A percentile compares a stretch with the other conserved stretches of the same genome.
phyloP scores from a whole-genome alignment of 2,797 vertebrate species.

The Phyllotis vaccarum region DNA sequence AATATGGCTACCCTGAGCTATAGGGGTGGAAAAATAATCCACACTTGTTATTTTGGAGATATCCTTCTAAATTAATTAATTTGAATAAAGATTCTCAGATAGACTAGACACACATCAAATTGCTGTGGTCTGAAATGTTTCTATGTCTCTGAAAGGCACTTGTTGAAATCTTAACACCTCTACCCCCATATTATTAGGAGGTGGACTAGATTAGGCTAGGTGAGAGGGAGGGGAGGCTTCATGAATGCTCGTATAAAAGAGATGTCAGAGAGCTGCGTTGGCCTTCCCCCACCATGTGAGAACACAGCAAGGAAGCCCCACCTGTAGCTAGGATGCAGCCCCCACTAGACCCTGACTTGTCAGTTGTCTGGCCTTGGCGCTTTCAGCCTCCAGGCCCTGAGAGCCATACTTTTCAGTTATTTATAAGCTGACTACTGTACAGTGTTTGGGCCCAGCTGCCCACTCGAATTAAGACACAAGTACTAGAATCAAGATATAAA shows the following conservation, averaged over 20 bases:
- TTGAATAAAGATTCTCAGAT: not conserved
- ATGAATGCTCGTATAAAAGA: not conserved
- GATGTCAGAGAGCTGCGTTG: not conserved
- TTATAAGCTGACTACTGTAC: not conserved
- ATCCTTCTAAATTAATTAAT: slow-evolving; percentile 26
- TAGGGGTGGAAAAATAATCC: not conserved
- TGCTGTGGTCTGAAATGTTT: not conserved
- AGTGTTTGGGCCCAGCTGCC: not conserved
- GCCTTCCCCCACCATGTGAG: too few species aligned
- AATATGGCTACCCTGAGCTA: not conserved
- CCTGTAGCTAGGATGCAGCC: not conserved
- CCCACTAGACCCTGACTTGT: not conserved
- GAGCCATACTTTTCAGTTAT: not conserved
- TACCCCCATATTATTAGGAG: not conserved
- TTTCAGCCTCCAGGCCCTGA: not conserved
- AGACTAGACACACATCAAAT: not conserved
- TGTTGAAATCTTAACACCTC: not conserved
- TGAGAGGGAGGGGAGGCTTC: not conserved
- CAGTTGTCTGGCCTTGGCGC: not conserved
- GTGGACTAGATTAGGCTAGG: not conserved
- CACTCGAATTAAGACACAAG: not conserved
- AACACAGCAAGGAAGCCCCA: not conserved
- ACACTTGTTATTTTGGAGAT: not conserved
- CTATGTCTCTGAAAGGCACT: not conserved
- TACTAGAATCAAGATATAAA: not conserved